A percentile compares a stretch with the other conserved stretches of the same genome.
phyloP scores from a whole-genome alignment of 2,113 vertebrate genomes.

The Poecile atricapillus region DNA sequence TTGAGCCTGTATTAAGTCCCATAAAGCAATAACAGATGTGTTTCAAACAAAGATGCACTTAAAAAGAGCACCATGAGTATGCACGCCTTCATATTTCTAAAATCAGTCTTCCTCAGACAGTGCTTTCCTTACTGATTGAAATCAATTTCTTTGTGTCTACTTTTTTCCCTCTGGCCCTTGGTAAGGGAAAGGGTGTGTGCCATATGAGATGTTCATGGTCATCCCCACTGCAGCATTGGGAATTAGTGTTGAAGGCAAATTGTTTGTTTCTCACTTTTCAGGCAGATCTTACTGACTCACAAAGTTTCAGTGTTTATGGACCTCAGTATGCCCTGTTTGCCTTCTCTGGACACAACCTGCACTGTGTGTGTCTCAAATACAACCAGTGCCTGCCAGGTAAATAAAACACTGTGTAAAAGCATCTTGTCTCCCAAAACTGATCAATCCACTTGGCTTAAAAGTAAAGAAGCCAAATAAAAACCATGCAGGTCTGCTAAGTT shows the following conservation, averaged over 20 bases:
- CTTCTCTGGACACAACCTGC: background rate
- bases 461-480: background rate
- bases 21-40: background rate
- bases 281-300: background rate
- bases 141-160: background rate
- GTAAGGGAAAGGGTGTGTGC: fast-evolving
- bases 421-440: background rate
- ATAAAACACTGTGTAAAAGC: background rate
- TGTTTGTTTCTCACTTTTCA: background rate
- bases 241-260: background rate
- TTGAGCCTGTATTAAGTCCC: background rate
- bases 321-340: background rate
- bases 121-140: background rate
- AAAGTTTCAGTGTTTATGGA: background rate
- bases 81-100: background rate
- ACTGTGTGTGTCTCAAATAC: background rate
- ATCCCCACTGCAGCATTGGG: background rate
- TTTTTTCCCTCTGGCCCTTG: background rate
- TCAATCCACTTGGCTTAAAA: background rate
- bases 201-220: background rate
- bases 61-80: background rate
- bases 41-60: background rate
- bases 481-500: background rate
- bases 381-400: background rate
- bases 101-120: background rate